These are phyloP conservation scores for Malacoraja senta DNA, from an alignment of 2,797 vertebrate genomes.

Conservation along the genomic window DNA sequence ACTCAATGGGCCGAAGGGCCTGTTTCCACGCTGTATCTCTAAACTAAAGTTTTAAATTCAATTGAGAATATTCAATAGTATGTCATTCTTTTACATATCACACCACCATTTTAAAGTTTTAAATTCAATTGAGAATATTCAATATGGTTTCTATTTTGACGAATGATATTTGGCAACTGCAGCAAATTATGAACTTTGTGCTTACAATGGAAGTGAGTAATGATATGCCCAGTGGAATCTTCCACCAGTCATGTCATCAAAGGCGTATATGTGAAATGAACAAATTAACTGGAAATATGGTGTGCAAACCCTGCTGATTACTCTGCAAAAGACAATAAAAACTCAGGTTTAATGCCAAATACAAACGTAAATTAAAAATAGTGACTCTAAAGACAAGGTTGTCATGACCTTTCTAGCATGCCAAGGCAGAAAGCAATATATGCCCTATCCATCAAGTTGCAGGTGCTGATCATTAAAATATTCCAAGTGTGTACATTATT, in stretches of 20 bases:
- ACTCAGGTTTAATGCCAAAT: background rate
- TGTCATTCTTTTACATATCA: background rate
- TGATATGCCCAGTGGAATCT: background rate
- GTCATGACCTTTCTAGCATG: slow-evolving; percentile 20
- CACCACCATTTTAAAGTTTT: background rate
- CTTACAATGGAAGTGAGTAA: background rate
- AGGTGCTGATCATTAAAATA: background rate
- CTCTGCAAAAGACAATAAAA: background rate
- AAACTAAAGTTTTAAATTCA: too few relatives aligned
- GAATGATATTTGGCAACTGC: background rate
- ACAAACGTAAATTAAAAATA: background rate
- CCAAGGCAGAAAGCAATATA: background rate
- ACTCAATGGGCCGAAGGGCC: too few relatives aligned
- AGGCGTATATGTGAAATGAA: background rate
- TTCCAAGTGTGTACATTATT: background rate
- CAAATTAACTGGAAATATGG: background rate
- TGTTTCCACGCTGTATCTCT: too few relatives aligned
- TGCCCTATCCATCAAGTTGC: slow-evolving; percentile 6
- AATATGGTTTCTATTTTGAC: background rate
- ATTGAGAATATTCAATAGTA: too few relatives aligned
- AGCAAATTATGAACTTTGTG: background rate
- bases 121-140: background rate
- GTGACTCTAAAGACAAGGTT: background rate
- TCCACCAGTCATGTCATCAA: background rate
- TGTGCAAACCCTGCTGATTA: background rate